Percentiles rank a stretch among this genome's conserved stretches.
Evolutionary conservation across 64 coral and sea anemone genomes (phyloP).

Genomic region (Montipora sp.): DNA sequence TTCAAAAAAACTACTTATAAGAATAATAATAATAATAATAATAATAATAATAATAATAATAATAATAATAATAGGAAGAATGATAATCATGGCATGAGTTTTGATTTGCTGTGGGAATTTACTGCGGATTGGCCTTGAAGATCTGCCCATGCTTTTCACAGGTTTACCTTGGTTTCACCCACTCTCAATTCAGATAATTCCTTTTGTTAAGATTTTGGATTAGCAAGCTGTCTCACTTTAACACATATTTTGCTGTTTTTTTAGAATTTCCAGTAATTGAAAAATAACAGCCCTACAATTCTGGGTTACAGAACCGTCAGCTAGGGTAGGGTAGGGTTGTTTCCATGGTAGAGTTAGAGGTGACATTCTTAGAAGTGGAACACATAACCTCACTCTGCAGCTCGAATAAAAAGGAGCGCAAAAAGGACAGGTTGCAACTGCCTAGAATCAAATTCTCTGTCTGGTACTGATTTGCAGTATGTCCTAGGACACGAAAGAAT

Average conservation of each 20-base stretch:
- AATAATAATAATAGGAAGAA: not conserved
- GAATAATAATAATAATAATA: too few relatives aligned
- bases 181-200: not conserved
- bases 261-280: not conserved
- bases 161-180: not conserved
- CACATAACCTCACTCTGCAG: constrained; percentile 34
- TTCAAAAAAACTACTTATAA: too few relatives aligned
- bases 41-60: not conserved
- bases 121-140: not conserved
- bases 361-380: too few relatives aligned
- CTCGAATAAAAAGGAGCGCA: constrained; percentile 14
- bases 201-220: not conserved
- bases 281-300: not conserved
- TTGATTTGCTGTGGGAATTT: not conserved
- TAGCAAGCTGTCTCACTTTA: not conserved
- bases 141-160: not conserved
- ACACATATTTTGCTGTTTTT: not conserved
- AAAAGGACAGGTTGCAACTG: constrained; percentile 15
- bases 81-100: not conserved
- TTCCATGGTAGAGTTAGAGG: too few relatives aligned
- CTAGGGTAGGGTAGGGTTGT: not conserved
- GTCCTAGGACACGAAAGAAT: not conserved
- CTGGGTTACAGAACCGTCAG: not conserved
- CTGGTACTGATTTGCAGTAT: not conserved
- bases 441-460: not conserved